Conservation (phyloP, 2,888 invertebrate species). For the Scaptomyza polygonia region DNA sequence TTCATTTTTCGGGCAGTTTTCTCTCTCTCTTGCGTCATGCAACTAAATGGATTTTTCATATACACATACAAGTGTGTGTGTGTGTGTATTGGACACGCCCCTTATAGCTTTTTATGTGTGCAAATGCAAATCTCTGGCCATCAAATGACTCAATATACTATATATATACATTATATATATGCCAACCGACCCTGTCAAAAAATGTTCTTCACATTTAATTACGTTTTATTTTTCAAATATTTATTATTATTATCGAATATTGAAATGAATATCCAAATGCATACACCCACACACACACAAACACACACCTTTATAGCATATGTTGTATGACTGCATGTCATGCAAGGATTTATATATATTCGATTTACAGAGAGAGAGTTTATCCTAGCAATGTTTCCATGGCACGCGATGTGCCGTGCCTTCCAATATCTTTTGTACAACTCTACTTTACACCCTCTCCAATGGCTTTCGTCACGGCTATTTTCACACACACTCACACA, state of each 20-base stretch:
- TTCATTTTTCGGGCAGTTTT: constrained; percentile 54
- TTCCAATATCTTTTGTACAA: constrained; percentile 19
- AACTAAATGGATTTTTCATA: constrained; percentile 23
- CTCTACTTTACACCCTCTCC: constrained; percentile 3
- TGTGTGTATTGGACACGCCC: constrained; percentile 35
- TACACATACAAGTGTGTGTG: background rate
- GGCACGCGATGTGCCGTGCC: constrained; percentile 67
- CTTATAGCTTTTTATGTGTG: constrained; percentile 17
- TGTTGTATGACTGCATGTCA: constrained; percentile 46
- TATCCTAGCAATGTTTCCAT: constrained; percentile 49
- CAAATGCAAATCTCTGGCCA: constrained; percentile 61
- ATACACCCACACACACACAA: constrained; percentile 19
- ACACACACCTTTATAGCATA: constrained; percentile 26
- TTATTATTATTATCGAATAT: constrained; percentile 79
- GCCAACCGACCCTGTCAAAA: constrained; percentile 31
- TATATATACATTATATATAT: background rate
- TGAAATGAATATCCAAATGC: constrained; percentile 55
- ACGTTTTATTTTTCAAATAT: constrained; percentile 78
- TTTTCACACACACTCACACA: constrained; percentile 1
- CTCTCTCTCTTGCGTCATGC: constrained; percentile 66
- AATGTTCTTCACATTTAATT: constrained; percentile 65
- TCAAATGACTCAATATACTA: constrained; percentile 68
- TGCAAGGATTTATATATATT: constrained; percentile 19
- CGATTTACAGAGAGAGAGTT: constrained; percentile 7
- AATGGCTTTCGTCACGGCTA: constrained; percentile 48